These are phyloP conservation scores for Elysia crispata DNA, from an alignment of 2,888 invertebrate species.

Conservation along the genomic window DNA sequence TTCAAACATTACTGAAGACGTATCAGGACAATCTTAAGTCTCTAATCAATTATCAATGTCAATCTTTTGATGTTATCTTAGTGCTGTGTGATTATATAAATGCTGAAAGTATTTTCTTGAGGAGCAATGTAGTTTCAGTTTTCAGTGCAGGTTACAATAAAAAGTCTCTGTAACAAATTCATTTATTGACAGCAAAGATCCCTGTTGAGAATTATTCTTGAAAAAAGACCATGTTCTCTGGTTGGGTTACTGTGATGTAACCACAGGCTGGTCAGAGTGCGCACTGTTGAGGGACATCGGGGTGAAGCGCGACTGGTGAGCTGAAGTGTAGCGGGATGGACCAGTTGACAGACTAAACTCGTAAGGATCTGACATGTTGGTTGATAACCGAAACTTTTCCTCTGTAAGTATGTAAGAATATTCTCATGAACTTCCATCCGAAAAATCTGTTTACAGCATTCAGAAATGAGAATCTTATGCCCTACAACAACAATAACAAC, in stretches of 20 bases:
- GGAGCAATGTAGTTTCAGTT: too few relatives aligned
- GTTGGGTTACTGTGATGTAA: neutral
- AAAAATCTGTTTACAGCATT: neutral
- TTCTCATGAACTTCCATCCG: neutral
- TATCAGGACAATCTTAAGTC: too few relatives aligned
- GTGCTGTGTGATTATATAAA: too few relatives aligned
- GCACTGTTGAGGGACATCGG: slow-evolving; percentile 51
- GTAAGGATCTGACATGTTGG: slow-evolving; percentile 64
- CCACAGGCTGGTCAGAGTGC: neutral
- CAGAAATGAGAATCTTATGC: too few relatives aligned
- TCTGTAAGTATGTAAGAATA: slow-evolving; percentile 57
- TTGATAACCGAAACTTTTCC: slow-evolving; percentile 60
- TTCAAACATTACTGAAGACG: too few relatives aligned
- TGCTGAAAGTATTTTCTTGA: too few relatives aligned
- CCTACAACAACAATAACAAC: neutral
- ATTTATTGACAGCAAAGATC: too few relatives aligned
- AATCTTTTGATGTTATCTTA: too few relatives aligned
- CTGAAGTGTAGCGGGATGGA: slow-evolving; percentile 66
- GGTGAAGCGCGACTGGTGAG: slow-evolving; percentile 67
- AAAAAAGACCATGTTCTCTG: neutral
- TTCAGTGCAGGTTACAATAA: too few relatives aligned
- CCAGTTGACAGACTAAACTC: slow-evolving; percentile 65
- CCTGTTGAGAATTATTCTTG: too few relatives aligned
- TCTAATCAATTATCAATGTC: too few relatives aligned
- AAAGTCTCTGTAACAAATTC: too few relatives aligned